Conservation (phyloP, 2,888 invertebrate genomes). For the Heliconius cydno region DNA sequence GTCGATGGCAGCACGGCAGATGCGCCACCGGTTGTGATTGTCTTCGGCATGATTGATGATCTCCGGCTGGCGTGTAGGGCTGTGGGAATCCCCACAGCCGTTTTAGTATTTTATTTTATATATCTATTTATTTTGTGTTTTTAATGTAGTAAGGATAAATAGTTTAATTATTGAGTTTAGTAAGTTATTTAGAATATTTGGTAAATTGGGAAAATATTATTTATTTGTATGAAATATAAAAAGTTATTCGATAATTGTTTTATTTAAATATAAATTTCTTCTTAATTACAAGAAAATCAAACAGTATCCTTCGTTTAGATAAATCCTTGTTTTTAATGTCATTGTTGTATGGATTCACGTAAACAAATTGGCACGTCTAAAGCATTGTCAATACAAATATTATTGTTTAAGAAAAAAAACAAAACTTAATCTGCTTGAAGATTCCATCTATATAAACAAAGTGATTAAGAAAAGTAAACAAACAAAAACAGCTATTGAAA, state of each 20-base stretch:
- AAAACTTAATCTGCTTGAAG: neutral
- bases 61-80: conserved; percentile 72
- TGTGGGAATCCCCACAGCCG: conserved; percentile 48
- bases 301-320: neutral
- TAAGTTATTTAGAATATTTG: neutral
- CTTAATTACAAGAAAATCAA: neutral
- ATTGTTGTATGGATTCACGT: neutral
- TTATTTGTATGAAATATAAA: too few species aligned
- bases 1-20: conserved; percentile 63
- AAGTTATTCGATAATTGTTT: too few species aligned
- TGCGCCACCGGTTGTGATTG: conserved; percentile 83
- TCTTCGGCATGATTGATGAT: conserved; percentile 83
- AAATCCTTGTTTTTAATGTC: too few species aligned
- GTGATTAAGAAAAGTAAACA: conserved; percentile 55
- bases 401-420: neutral
- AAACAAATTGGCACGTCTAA: neutral
- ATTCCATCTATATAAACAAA: conserved; percentile 55
- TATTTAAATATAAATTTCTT: too few species aligned
- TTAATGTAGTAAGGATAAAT: neutral
- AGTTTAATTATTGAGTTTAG: neutral
- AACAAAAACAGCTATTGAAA: conserved; percentile 26
- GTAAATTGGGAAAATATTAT: too few species aligned
- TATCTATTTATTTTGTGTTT: neutral
- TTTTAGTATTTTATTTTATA: neutral
- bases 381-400: neutral